Percentiles rank a stretch among this genome's conserved stretches.
Conservation (phyloP, 2,113 vertebrate genomes). For the Puffinus mauretanicus region DNA sequence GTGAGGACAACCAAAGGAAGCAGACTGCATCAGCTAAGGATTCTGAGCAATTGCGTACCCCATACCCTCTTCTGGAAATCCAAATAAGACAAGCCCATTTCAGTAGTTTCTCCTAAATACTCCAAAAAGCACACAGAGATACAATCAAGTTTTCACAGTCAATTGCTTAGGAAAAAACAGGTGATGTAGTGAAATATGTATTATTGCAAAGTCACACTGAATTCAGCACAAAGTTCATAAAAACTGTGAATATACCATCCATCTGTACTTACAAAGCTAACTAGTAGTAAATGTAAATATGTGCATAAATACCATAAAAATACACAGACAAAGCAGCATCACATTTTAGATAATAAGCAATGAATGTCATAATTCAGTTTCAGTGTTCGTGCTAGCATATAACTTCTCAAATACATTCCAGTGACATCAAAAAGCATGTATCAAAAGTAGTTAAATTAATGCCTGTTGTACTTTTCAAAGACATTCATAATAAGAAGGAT, state of each 20-base stretch:
- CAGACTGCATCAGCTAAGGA: background rate
- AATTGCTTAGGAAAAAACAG: background rate
- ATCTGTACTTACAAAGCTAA: background rate
- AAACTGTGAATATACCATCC: background rate
- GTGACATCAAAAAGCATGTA: background rate
- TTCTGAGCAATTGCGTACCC: accelerated
- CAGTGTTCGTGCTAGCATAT: background rate
- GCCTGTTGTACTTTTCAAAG: background rate
- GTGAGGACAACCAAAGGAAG: background rate
- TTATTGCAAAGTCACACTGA: background rate
- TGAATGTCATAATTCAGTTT: conserved; percentile 29
- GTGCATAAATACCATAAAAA: background rate
- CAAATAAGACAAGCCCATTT: background rate
- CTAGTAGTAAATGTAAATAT: background rate
- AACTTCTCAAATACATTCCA: conserved; percentile 13
- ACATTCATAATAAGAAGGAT: background rate
- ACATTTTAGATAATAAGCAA: conserved; percentile 7
- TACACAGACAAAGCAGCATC: background rate
- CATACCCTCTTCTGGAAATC: background rate
- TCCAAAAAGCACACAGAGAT: background rate
- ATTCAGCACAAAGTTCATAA: background rate
- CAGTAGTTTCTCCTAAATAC: background rate
- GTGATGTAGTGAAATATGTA: background rate
- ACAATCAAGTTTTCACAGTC: background rate
- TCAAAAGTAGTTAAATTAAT: background rate